phyloP scores from a whole-genome alignment of 2,888 invertebrate species.

The Globia sparganii region DNA sequence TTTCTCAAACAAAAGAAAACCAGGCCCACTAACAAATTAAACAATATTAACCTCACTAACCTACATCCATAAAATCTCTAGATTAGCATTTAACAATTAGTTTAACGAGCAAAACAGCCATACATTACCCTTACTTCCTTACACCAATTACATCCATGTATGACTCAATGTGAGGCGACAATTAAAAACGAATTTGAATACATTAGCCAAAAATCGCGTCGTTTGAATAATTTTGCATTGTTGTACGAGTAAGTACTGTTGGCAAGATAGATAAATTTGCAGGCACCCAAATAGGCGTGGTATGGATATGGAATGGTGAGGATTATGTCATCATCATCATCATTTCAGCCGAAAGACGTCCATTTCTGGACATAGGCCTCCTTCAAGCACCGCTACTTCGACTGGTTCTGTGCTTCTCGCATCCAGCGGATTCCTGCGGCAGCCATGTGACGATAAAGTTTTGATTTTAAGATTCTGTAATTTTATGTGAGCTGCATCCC shows the following conservation, averaged over 20 bases:
- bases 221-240: slow-evolving; percentile 68
- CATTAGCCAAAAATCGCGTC: slow-evolving; percentile 71
- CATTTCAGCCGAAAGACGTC: no score
- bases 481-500: no score
- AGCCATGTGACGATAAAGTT: no score
- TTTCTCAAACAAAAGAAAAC: not conserved
- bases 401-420: no score
- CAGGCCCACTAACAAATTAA: not conserved
- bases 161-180: slow-evolving; percentile 60
- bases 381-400: no score
- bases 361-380: no score
- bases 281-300: not conserved
- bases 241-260: slow-evolving; percentile 4
- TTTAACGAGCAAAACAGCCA: slow-evolving; percentile 36
- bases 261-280: slow-evolving; percentile 14
- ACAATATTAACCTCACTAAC: slow-evolving; percentile 40
- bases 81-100: slow-evolving; percentile 53
- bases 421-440: no score
- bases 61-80: slow-evolving; percentile 41
- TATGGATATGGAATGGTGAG: not conserved
- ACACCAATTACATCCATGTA: slow-evolving; percentile 53
- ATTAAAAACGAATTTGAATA: slow-evolving; percentile 67
- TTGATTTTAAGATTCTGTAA: no score
- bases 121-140: slow-evolving; percentile 48
- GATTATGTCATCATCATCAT: no score